These are phyloP conservation scores for Glaucomys volans DNA, from an alignment of 2,113 vertebrate genomes.

Conservation along the genomic window DNA sequence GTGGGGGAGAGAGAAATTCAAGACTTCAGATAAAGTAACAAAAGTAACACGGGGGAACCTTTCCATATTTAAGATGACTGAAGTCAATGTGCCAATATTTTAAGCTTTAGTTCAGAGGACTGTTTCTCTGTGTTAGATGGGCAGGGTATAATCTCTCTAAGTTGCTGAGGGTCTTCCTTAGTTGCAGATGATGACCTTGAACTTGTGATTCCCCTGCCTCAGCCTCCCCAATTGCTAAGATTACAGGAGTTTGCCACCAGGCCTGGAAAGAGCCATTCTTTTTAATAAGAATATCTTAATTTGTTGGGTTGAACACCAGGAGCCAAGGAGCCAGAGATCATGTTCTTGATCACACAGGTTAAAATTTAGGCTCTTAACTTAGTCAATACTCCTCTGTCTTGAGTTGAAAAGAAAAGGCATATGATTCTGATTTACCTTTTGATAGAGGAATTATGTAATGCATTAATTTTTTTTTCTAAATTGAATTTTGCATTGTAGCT, in stretches of 20 bases:
- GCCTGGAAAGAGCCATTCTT: background rate
- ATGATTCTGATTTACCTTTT: constrained; percentile 3
- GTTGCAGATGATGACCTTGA: too few relatives aligned
- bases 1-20: background rate
- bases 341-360: background rate
- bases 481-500: background rate
- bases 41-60: background rate
- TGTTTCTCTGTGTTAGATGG: background rate
- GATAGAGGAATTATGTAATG: background rate
- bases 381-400: background rate
- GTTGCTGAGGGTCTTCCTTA: too few relatives aligned
- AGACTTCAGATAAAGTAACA: background rate
- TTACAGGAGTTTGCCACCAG: too few relatives aligned
- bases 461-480: background rate
- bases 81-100: background rate
- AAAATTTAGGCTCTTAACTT: background rate
- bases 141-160: background rate
- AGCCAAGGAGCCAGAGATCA: background rate
- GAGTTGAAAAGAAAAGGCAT: background rate
- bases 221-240: too few relatives aligned
- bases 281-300: background rate
- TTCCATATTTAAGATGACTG: background rate
- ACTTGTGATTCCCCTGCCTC: too few relatives aligned
- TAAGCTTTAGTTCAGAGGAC: background rate
- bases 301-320: background rate